phyloP scores from a whole-genome alignment of 2,113 vertebrate genomes.

The Phasianus colchicus region DNA sequence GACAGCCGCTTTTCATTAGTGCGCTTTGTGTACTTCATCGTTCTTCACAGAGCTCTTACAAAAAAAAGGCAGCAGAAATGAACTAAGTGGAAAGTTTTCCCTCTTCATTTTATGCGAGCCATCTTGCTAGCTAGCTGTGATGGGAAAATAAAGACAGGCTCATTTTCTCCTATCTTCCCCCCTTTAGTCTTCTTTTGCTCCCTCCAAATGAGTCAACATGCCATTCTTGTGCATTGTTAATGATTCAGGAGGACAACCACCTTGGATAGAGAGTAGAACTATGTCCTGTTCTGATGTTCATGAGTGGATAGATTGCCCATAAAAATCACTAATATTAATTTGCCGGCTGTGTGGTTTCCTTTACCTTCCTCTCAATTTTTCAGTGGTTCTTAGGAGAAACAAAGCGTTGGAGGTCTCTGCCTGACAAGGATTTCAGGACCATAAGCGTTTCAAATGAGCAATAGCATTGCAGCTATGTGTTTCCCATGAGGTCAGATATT shows the following conservation, averaged over 20 bases:
- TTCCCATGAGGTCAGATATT: background rate
- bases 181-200: background rate
- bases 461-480: background rate
- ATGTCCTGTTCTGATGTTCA: background rate
- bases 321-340: background rate
- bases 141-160: background rate
- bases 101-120: background rate
- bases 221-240: accelerated
- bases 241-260: background rate
- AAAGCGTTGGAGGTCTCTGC: background rate
- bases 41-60: background rate
- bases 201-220: background rate
- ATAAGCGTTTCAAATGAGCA: background rate
- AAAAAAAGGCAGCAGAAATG: background rate
- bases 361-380: background rate
- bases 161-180: background rate
- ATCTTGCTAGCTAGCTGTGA: background rate
- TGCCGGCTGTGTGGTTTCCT: background rate
- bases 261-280: background rate
- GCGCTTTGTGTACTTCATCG: background rate
- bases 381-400: background rate
- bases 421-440: background rate
- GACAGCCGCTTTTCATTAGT: background rate
- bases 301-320: background rate
- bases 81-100: background rate